Base-by-base conservation (phyloP, 1,140 invertebrate genomes). In the Lethocerus indicus region DNA sequence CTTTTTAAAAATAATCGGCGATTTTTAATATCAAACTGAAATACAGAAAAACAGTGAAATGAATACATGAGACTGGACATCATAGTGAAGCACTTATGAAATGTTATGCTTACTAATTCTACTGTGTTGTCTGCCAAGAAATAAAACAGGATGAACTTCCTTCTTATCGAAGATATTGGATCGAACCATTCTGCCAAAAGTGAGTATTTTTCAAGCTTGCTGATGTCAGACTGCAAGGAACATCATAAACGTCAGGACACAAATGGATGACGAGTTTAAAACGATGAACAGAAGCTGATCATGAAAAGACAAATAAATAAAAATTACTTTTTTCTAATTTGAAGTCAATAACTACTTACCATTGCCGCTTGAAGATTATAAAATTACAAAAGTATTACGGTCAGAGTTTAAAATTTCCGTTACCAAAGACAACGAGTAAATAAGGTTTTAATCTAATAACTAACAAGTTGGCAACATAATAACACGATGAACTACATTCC, bases 121-220 rank as follows among this genome's bases (percentile, higher is more conserved):
- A 87, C 67, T 7, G 80, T 76, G 51, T 77, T 74, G 61, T 88
- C 83, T 26, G 64, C 66, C n/a, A 75, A 72, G 68, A 77, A 86
- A 64, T 75, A 89, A 56, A 78, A 78, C 43, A 89, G 64, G 59
- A 79, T 72, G 63, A 83, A 89, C 53, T 75, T 74, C 55, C 78
- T 76, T 18, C 76, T 65, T 3, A 83, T 64, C 40, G 72, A 75
- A 1, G 84, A 76, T 57, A 81, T 72, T 56, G 75, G 71, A 58
- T 89, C 85, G 59, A 79, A 84, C 86, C 86, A 91, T 65, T 89
- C 83, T 16, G 78, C 79, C 52, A 79, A 68, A 67, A 89, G 88
- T 14, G 61, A 53, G 56, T 64, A 64, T 49, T 56, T 61, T 47
- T 67, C 62, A 21, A n/a, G n/a, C n/a, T n/a, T n/a, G n/a, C n/a